These are phyloP conservation scores for Capitulum mitella DNA, from an alignment of 2,888 invertebrate species.

Conservation along the genomic window DNA sequence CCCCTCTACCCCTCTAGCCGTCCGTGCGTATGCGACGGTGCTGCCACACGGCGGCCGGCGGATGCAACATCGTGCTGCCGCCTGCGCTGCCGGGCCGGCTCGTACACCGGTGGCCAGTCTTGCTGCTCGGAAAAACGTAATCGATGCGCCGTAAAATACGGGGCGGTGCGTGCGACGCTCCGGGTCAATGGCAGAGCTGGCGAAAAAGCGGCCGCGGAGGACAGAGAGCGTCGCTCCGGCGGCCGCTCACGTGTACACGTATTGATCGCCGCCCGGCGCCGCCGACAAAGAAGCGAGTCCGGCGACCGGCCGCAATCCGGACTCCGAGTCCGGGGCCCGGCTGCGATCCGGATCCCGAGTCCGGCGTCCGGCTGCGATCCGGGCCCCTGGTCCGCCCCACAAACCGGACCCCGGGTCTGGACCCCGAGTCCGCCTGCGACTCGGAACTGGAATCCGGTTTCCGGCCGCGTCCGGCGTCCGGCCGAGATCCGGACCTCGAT, in stretches of 20 bases:
- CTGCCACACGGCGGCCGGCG: not conserved
- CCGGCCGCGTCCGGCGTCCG: too few relatives aligned
- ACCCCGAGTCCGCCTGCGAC: too few relatives aligned
- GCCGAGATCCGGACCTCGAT: too few relatives aligned
- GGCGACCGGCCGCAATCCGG: not conserved
- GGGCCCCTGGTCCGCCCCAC: too few relatives aligned
- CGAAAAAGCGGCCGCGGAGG: not conserved
- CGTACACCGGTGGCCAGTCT: not conserved
- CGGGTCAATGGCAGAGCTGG: not conserved
- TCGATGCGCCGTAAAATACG: constrained; percentile 14
- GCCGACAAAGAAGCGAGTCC: not conserved
- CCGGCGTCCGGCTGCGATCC: too few relatives aligned
- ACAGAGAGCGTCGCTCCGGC: not conserved
- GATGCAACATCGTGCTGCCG: not conserved
- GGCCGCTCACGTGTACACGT: not conserved
- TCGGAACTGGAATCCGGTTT: too few relatives aligned
- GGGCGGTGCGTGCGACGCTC: not conserved
- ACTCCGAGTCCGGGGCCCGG: too few relatives aligned
- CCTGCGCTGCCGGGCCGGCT: not conserved
- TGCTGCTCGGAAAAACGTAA: not conserved
- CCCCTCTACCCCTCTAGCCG: not conserved
- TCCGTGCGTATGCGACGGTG: not conserved
- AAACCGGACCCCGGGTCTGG: too few relatives aligned
- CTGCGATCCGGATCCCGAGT: too few relatives aligned
- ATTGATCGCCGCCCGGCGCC: not conserved